phyloP scores from a whole-genome alignment of 2,113 vertebrate genomes.

The Tursiops truncatus region DNA sequence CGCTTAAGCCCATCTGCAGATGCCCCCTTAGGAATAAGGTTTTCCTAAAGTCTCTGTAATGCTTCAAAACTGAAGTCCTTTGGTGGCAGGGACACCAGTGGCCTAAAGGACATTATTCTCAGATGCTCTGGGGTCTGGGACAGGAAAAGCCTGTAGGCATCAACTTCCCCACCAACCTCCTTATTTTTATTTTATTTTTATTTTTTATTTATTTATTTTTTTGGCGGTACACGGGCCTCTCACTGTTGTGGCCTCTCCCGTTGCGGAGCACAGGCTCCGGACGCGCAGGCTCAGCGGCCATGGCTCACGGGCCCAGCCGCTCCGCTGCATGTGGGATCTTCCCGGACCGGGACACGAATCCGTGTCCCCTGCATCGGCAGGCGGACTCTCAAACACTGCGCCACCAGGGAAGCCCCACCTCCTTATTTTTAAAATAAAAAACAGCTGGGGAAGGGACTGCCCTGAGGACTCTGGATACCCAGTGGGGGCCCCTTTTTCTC shows the following conservation, averaged over 20 bases:
- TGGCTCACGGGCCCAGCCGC: too few species aligned
- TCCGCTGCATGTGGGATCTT: too few species aligned
- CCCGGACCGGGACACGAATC: too few species aligned
- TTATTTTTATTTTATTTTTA: background rate
- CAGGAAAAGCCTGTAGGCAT: background rate
- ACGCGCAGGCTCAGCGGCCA: too few species aligned
- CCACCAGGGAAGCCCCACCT: too few species aligned
- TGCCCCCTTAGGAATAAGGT: background rate
- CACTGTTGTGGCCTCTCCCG: too few species aligned
- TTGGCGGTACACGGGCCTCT: too few species aligned
- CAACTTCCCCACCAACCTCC: background rate
- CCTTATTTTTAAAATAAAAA: conserved; percentile 4
- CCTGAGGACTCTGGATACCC: background rate
- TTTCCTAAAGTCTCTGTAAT: background rate
- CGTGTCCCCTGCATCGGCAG: too few species aligned
- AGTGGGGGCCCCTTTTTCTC: background rate
- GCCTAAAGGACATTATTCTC: background rate
- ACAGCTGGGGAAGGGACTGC: background rate
- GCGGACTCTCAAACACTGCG: too few species aligned
- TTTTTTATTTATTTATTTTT: too few species aligned
- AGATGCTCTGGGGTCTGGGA: background rate
- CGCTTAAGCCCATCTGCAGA: background rate
- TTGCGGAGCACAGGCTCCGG: too few species aligned
- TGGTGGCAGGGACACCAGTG: background rate
- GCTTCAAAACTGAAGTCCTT: background rate